Conservation (phyloP, 2,797 vertebrate genomes). For the Pantherophis alleghaniensis region DNA sequence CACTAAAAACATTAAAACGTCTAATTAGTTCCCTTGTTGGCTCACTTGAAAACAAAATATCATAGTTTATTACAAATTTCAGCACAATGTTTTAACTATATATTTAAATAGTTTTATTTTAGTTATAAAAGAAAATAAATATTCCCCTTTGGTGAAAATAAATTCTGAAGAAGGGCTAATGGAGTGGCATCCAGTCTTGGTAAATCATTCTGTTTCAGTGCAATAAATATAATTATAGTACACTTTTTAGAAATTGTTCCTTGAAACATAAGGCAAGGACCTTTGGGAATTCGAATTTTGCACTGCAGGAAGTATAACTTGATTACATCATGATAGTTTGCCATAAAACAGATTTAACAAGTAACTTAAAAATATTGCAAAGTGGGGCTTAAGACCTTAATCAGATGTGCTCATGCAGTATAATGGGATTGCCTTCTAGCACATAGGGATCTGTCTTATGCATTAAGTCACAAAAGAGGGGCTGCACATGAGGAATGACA, state of each 20-base stretch:
- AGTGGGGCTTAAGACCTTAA: background rate
- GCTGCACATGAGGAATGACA: background rate
- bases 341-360: background rate
- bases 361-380: background rate
- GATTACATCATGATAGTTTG: background rate
- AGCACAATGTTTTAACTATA: background rate
- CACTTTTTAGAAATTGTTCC: background rate
- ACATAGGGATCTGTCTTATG: background rate
- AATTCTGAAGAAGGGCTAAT: background rate
- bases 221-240: background rate
- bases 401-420: background rate
- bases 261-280: constrained; percentile 8
- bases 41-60: background rate
- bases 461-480: background rate
- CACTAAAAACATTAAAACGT: background rate
- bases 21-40: background rate
- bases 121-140: background rate
- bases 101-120: background rate
- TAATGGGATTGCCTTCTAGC: background rate
- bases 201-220: background rate
- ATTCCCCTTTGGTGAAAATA: background rate
- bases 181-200: background rate
- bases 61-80: constrained; percentile 13
- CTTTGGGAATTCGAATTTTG: background rate
- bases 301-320: background rate